Conservation (phyloP, 2,113 vertebrate genomes). For the Pollachius pollachius region DNA sequence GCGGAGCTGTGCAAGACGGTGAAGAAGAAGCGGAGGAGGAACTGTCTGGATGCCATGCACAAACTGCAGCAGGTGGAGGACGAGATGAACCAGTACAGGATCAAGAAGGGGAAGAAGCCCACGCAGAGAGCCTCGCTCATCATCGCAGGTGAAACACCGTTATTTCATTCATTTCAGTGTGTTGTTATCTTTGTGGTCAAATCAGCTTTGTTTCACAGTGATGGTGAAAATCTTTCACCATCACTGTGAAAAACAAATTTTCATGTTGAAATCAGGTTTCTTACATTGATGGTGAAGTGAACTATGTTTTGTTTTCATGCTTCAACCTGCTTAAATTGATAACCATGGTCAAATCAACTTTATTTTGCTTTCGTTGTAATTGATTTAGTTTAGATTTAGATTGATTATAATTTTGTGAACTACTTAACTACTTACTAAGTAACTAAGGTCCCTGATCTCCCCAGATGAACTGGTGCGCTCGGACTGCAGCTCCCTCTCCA, state of each 20-base stretch:
- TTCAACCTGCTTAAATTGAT: not conserved
- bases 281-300: too few relatives aligned
- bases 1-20: conserved; percentile 88
- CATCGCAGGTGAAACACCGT: conserved; percentile 75
- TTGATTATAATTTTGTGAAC: too few relatives aligned
- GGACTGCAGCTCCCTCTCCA: conserved; percentile 89
- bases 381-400: too few relatives aligned
- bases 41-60: conserved; percentile 86
- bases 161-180: too few relatives aligned
- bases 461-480: conserved; percentile 90
- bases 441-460: conserved; percentile 15
- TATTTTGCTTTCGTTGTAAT: not conserved
- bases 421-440: not conserved
- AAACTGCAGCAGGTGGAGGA: conserved; percentile 93
- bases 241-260: too few relatives aligned
- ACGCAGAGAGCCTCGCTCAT: conserved; percentile 83
- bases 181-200: too few relatives aligned
- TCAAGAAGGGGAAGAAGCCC: conserved; percentile 89
- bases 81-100: conserved; percentile 89
- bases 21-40: conserved; percentile 92
- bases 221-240: too few relatives aligned
- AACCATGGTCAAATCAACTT: not conserved
- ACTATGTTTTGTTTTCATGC: too few relatives aligned
- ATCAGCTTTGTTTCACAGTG: too few relatives aligned
- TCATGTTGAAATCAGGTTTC: too few relatives aligned